Evolutionary conservation across 2,113 vertebrate species (phyloP).

Genomic region (Brevimyrus niger): DNA sequence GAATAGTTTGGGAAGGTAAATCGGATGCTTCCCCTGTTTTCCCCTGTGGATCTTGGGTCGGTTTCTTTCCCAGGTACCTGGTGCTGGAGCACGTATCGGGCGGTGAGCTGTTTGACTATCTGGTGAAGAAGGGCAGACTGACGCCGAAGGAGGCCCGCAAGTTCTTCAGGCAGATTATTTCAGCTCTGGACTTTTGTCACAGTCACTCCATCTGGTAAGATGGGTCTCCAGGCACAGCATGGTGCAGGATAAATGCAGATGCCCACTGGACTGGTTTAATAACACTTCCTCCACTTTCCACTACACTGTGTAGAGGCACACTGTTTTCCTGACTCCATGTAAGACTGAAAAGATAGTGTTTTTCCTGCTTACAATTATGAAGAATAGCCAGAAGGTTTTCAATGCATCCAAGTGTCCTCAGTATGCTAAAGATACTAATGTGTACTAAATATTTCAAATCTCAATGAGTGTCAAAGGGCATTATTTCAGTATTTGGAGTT

Average conservation of each 20-base stretch:
- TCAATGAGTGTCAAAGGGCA: neutral
- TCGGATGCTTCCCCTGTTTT: neutral
- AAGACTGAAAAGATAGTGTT: neutral
- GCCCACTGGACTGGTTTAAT: neutral
- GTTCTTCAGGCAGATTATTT: slow-evolving; percentile 92
- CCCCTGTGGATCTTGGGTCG: neutral
- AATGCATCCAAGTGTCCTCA: neutral
- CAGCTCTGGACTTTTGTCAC: slow-evolving; percentile 88
- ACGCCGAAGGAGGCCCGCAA: slow-evolving; percentile 87
- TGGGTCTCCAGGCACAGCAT: neutral
- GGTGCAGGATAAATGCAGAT: neutral
- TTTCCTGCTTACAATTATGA: neutral
- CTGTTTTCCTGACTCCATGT: neutral
- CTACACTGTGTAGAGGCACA: neutral
- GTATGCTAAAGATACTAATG: neutral
- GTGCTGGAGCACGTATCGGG: slow-evolving; percentile 88
- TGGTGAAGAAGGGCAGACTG: slow-evolving; percentile 85
- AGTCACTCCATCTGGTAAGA: slow-evolving; percentile 87
- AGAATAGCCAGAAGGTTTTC: neutral
- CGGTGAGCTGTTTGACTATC: slow-evolving; percentile 84
- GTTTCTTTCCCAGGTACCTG: slow-evolving; percentile 65
- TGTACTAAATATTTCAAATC: neutral
- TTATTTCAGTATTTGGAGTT: neutral
- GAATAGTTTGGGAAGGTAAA: neutral
- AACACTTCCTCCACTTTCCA: neutral